Evolutionary conservation across 2,888 invertebrate genomes (phyloP), one percentile per base, ranked within the genome.

Genomic region (Agrotis clavis): DNA sequence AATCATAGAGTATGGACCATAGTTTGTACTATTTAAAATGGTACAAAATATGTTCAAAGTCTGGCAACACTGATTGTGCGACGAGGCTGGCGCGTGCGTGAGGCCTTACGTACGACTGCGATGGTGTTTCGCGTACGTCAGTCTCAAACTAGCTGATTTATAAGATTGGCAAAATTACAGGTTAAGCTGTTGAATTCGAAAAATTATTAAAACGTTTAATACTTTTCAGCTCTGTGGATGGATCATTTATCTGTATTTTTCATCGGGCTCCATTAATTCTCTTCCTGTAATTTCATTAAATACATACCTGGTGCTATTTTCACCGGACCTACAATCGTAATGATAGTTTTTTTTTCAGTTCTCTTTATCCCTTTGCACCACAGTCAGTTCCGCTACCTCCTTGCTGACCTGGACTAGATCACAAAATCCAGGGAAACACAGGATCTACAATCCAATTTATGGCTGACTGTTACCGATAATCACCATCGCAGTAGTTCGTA

Each of bases 1-100:
- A 93, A 95, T 95, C 95, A 90, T 91, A 54, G 41, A 41, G 90
- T 90, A 90, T 90, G 91, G 90, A 86, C 92, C 67, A 66, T 71
- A 74, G 18, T 60, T 69, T 69, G 70, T 74, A 81, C 70, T 9
- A 41, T 59, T 25, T 13, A 50, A 64, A 61, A 69, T 57, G 59
- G 63, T 69, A 81, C 82, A 79, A 78, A 57, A 61, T 62, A 76
- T 73, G 69, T 84, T 72, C 69, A 63, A 71, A 65, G 64, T 53
- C 61, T 73, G 64, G 78, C 82, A 79, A 82, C 80, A 86, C 75
- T 83, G 64, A 73, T 47, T 60, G 81, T 61, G 79, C 83, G 85
- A 71, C 83, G 85, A 79, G 73, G 79, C 71, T 72, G 71, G 83
- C 82, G 84, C 81, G 78, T 83, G 77, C 63, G 77, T 81, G 80